Base-by-base conservation (phyloP, 2,113 vertebrate genomes). In the Spheniscus mendiculus region DNA sequence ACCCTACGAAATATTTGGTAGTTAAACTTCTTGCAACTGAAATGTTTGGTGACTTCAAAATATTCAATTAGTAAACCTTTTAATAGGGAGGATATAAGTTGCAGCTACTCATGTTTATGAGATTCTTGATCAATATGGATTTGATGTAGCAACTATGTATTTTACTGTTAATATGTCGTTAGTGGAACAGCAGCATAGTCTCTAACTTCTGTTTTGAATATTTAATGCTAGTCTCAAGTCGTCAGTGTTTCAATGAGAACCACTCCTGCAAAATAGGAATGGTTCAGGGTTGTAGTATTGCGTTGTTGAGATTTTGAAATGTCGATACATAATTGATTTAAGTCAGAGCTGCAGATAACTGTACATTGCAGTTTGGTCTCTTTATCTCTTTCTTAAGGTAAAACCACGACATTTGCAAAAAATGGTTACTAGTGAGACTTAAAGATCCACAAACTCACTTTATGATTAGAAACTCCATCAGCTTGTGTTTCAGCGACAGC, bases 401-500 rank as follows among this genome's bases (percentile, higher is more conserved):
- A 59, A 90, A 61, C 7, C 9, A 12, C 44, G 30, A 23, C 1
- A 8, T 11, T 42, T 74, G 34, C 6, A 2, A 47, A 55, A 78
- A 73, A 49, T 10, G 12, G 19, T 71, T 71, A 55, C 56, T n/a
- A 34, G 32, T 20, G 70, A 73, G 50, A 55, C 45, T 40, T 13
- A 25, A n/a, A 61, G 16, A 49, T 15, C 34, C 11, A 36, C 27
- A 38, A n/a, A 34, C 44, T 74, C 8, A 16, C 44, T 47, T 53
- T 27, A 8, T 2, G 3, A 15, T 15, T 15, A 14, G 3, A 22
- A 90, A 9, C 55, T 66, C 40, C 45, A 11, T 21, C 67, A n/a
- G 65, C 19, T 85, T 11, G 0, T 32, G 32, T 34, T 65, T 67
- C 80, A 29, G n/a, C 0, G 5, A 12, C 3, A 18, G 0, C 5